Percentiles rank a stretch among this genome's conserved stretches.
phyloP scores from a whole-genome alignment of 1,140 invertebrate species.

The Atta cephalotes region DNA sequence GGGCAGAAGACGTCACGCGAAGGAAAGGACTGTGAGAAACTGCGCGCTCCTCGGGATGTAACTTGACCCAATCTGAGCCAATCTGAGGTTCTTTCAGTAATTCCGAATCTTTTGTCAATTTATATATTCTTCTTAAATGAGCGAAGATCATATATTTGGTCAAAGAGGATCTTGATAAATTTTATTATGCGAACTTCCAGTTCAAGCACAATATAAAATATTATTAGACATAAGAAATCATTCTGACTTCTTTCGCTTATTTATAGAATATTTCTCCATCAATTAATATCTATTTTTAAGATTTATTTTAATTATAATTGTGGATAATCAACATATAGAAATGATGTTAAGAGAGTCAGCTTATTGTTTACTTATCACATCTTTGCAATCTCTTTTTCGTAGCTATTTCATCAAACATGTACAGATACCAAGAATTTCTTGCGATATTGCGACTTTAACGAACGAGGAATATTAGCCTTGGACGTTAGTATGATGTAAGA shows the following conservation, averaged over 20 bases:
- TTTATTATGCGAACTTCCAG: no score
- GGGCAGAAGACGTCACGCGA: constrained; percentile 28
- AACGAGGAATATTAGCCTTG: not conserved
- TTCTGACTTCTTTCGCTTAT: no score
- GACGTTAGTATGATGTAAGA: not conserved
- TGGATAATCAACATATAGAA: not conserved
- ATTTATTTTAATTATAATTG: not conserved
- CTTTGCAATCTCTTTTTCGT: not conserved
- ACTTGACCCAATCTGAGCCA: constrained; percentile 35
- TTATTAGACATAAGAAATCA: no score
- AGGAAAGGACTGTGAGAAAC: constrained; percentile 62
- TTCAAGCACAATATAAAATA: no score
- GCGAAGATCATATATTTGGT: no score
- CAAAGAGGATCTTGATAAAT: no score
- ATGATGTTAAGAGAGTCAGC: not conserved
- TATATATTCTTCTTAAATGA: no score
- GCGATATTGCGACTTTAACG: not conserved
- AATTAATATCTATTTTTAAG: not conserved
- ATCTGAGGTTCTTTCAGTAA: not conserved
- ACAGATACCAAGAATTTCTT: not conserved
- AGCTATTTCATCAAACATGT: not conserved
- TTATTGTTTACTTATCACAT: not conserved
- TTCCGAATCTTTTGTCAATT: constrained; percentile 3
- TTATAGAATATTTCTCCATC: no score
- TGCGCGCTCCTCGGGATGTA: constrained; percentile 38